These are phyloP conservation scores for Drosophila fungiperda DNA, from an alignment of 2,888 invertebrate genomes.

Conservation along the genomic window DNA sequence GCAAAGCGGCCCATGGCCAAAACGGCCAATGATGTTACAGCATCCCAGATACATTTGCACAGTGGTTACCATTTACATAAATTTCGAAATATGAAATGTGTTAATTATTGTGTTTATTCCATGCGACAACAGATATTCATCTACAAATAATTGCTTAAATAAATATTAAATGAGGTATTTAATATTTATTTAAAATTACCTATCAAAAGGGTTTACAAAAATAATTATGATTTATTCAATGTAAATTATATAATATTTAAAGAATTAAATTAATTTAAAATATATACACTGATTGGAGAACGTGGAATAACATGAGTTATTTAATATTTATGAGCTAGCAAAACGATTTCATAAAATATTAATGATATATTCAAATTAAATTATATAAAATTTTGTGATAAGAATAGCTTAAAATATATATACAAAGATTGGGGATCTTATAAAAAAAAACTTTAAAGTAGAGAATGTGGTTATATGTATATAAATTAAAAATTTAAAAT, in stretches of 20 bases:
- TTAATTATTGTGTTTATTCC: background rate
- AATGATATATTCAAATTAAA: background rate
- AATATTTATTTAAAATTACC: background rate
- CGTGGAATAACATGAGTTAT: background rate
- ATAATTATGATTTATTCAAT: background rate
- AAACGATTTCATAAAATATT: background rate
- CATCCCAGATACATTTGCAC: slow-evolving; percentile 63
- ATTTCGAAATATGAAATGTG: background rate
- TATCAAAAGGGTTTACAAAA: background rate
- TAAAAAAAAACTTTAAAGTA: background rate
- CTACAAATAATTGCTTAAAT: background rate
- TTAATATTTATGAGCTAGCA: background rate
- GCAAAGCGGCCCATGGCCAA: slow-evolving; percentile 75
- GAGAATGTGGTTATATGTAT: background rate
- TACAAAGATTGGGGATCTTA: background rate
- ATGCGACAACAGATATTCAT: too few relatives aligned
- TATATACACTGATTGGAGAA: background rate
- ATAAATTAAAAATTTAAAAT: background rate
- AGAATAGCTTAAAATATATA: background rate
- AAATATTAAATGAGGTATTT: background rate
- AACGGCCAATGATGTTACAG: slow-evolving; percentile 70
- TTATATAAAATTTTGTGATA: background rate
- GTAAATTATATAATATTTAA: background rate
- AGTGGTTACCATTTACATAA: slow-evolving; percentile 14
- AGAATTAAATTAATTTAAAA: background rate